Conservation (phyloP, 2,113 vertebrate species). For the Protomyctophum bolini region DNA sequence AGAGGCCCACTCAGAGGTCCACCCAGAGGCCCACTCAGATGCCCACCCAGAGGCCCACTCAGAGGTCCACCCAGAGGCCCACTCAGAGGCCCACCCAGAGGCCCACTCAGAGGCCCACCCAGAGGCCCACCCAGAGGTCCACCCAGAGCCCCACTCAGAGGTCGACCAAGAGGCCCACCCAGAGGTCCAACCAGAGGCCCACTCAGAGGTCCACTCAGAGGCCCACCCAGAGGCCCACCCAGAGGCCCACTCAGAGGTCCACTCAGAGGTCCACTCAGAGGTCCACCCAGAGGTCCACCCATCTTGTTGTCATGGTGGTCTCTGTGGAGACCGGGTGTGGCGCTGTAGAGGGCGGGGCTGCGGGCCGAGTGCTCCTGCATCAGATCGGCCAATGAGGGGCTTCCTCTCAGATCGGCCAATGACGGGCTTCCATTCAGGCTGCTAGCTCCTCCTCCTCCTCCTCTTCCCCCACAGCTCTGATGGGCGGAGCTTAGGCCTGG, state of each 20-base stretch:
- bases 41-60: no score
- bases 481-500: slow-evolving; percentile 66
- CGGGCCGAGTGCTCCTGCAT: slow-evolving; percentile 84
- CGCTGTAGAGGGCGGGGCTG: slow-evolving; percentile 59
- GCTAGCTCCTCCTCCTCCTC: no score
- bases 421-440: slow-evolving; percentile 35
- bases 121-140: neutral
- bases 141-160: no score
- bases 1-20: no score
- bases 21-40: no score
- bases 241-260: neutral
- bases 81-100: neutral
- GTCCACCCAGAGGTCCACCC: neutral
- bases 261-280: no score
- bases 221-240: no score
- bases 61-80: neutral
- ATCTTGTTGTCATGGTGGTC: slow-evolving; percentile 26
- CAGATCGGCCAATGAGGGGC: slow-evolving; percentile 85
- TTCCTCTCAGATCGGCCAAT: slow-evolving; percentile 56
- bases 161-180: neutral
- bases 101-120: no score
- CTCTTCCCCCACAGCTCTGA: slow-evolving; percentile 15
- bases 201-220: neutral
- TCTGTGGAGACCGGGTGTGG: slow-evolving; percentile 63
- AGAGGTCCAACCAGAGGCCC: no score